Evolutionary conservation across 1,140 invertebrate species (phyloP).

Genomic region (Hylaeus volcanicus): DNA sequence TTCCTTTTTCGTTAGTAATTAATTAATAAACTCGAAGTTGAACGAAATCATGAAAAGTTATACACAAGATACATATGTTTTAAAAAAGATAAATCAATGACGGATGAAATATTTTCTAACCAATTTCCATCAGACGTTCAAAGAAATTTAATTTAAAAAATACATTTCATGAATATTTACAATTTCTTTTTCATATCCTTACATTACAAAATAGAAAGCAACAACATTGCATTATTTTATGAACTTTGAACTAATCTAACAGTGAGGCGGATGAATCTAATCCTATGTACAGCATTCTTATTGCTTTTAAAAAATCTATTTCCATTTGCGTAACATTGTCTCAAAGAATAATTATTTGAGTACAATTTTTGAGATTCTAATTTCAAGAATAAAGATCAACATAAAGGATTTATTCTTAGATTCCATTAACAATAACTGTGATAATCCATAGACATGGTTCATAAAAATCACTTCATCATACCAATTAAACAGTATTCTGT

Average conservation of each 20-base stretch:
- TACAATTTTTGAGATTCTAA: not conserved
- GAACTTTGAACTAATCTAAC: not conserved
- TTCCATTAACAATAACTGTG: not conserved
- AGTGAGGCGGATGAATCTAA: not conserved
- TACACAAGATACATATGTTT: not conserved
- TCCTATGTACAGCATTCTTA: not conserved
- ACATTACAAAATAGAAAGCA: not conserved
- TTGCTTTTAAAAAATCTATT: not conserved
- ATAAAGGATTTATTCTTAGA: not conserved
- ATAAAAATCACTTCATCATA: not conserved
- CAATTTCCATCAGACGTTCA: not conserved
- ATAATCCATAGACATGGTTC: not conserved
- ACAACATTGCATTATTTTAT: not conserved
- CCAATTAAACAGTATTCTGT: not conserved
- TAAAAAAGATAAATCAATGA: no score
- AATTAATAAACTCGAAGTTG: not conserved
- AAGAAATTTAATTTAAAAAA: slow-evolving; percentile 33
- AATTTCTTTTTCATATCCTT: not conserved
- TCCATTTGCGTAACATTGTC: not conserved
- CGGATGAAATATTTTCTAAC: not conserved
- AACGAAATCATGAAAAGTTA: no score
- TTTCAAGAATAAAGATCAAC: not conserved
- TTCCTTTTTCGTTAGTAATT: not conserved
- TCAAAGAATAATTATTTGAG: not conserved
- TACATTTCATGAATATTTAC: slow-evolving; percentile 37